Percentiles rank a stretch among this genome's conserved stretches.
These are phyloP conservation scores for Pseudocheirus occidentalis DNA, from an alignment of 2,797 vertebrate genomes.

Conservation along the genomic window DNA sequence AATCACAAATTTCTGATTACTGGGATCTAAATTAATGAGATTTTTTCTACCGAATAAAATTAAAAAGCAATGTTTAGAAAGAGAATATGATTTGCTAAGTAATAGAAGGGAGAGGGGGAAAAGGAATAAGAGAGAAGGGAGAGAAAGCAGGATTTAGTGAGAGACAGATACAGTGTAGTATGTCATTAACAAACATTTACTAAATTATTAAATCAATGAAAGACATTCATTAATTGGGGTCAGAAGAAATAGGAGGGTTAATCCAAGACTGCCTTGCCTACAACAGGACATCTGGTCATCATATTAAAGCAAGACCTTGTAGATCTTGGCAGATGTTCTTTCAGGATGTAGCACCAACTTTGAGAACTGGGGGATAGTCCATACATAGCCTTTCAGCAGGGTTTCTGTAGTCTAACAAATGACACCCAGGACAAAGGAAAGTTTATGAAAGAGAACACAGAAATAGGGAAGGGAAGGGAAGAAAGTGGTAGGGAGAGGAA, in stretches of 20 bases:
- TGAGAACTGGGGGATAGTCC: slow-evolving; percentile 50
- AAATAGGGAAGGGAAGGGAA: background rate
- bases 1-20: slow-evolving; percentile 12
- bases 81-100: slow-evolving; percentile 4
- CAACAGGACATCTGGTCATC: slow-evolving; percentile 53
- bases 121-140: background rate
- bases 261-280: slow-evolving; percentile 68
- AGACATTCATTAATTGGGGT: background rate
- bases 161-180: background rate
- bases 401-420: background rate
- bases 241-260: slow-evolving; percentile 56
- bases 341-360: slow-evolving; percentile 61
- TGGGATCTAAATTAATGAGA: slow-evolving; percentile 20
- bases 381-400: slow-evolving; percentile 61
- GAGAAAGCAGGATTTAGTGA: background rate
- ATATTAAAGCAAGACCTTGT: slow-evolving; percentile 60
- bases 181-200: background rate
- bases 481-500: background rate
- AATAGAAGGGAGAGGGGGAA: background rate
- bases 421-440: background rate
- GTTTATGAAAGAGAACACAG: background rate
- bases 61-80: slow-evolving; percentile 1
- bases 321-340: slow-evolving; percentile 64
- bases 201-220: slow-evolving; percentile 1
- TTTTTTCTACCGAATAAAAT: slow-evolving; percentile 6